These are phyloP conservation scores for Drosophila leonis DNA, from an alignment of 2,888 invertebrate genomes.

Conservation along the genomic window DNA sequence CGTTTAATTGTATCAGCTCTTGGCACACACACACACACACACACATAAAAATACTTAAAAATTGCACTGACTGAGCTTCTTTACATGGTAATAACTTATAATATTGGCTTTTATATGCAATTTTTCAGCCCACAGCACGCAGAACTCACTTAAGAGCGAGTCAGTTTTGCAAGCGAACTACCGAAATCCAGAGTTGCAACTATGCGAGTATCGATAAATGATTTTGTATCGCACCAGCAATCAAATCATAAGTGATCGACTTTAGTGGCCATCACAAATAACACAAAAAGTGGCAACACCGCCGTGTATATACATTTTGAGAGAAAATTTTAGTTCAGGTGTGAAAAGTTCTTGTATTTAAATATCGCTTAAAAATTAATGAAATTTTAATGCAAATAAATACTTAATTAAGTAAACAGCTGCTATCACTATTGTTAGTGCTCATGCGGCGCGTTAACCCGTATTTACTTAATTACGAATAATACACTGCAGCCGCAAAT, in stretches of 20 bases:
- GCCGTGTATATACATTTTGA: conserved; percentile 71
- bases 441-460: conserved; percentile 28
- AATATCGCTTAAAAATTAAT: conserved; percentile 21
- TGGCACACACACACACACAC: conserved; percentile 31
- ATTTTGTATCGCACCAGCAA: conserved; percentile 14
- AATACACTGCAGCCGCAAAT: conserved; percentile 52
- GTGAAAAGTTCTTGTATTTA: conserved; percentile 56
- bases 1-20: conserved; percentile 32
- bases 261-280: conserved; percentile 26
- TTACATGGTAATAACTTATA: conserved; percentile 66
- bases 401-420: background rate
- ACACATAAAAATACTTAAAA: conserved; percentile 33
- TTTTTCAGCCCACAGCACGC: conserved; percentile 64
- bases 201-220: conserved; percentile 32
- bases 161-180: conserved; percentile 47
- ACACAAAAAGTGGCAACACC: conserved; percentile 52
- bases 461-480: conserved; percentile 33
- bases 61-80: conserved; percentile 43
- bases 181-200: conserved; percentile 30
- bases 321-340: conserved; percentile 72
- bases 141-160: conserved; percentile 55
- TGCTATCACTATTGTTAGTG: background rate
- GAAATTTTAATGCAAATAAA: conserved; percentile 14
- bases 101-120: conserved; percentile 62
- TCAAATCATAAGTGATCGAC: conserved; percentile 25